Evolutionary conservation across 2,113 vertebrate species (phyloP).

Genomic region (Melanostigma gelatinosum): DNA sequence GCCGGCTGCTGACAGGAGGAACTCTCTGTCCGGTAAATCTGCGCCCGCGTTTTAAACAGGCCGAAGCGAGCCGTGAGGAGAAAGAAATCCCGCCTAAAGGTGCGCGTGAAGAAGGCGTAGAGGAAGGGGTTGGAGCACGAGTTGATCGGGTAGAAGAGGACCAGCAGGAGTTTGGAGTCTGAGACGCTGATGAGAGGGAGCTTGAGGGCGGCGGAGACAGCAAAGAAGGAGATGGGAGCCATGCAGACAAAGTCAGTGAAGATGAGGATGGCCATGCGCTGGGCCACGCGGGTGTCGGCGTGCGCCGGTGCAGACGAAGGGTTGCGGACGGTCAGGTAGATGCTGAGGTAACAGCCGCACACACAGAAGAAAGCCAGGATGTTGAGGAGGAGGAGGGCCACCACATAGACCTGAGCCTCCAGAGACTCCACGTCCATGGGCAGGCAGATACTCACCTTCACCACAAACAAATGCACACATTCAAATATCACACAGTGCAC

Average conservation of each 20-base stretch:
- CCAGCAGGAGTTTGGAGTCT: constrained; percentile 93
- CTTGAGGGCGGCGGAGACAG: constrained; percentile 93
- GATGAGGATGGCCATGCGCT: constrained; percentile 95
- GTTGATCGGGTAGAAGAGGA: constrained; percentile 97
- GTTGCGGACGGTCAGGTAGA: constrained; percentile 93
- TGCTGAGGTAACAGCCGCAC: constrained; percentile 92
- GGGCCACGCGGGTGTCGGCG: constrained; percentile 91
- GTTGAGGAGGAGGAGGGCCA: constrained; percentile 91
- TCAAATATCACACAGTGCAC: not conserved
- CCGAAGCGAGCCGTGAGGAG: constrained; percentile 92
- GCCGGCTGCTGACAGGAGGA: constrained; percentile 88
- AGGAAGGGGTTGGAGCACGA: constrained; percentile 97
- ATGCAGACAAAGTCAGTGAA: constrained; percentile 98
- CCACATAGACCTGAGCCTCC: constrained; percentile 88
- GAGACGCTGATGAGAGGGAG: constrained; percentile 94
- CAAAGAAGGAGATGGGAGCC: constrained; percentile 98
- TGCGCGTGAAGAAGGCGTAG: constrained; percentile 95
- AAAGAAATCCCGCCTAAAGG: constrained; percentile 95
- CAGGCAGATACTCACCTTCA: constrained; percentile 91
- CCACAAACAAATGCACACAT: not conserved
- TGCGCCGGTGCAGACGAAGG: constrained; percentile 87
- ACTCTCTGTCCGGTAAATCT: constrained; percentile 92
- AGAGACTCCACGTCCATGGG: constrained; percentile 94
- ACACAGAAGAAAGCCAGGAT: constrained; percentile 91
- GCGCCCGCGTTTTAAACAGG: constrained; percentile 89